Evolutionary conservation across 2,888 invertebrate genomes (phyloP).

Genomic region (Nymphalis urticae): DNA sequence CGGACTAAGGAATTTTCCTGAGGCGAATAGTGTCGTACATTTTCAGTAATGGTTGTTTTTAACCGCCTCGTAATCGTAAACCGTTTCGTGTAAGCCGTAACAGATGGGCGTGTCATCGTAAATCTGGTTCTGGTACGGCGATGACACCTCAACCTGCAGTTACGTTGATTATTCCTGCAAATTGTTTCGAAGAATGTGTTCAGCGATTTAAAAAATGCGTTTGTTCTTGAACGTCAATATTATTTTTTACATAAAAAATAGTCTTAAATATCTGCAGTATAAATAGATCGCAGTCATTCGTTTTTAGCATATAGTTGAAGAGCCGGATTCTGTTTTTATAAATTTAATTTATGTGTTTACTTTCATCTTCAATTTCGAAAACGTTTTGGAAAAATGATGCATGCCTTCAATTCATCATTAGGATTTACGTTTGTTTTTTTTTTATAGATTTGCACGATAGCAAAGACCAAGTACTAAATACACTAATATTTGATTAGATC

Average conservation of each 20-base stretch:
- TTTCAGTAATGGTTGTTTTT: conserved; percentile 40
- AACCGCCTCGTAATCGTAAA: conserved; percentile 43
- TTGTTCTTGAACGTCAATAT: background rate
- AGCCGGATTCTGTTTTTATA: background rate
- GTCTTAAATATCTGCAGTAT: no score
- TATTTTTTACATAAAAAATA: background rate
- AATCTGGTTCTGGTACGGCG: conserved; percentile 32
- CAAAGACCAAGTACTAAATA: no score
- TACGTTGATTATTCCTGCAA: conserved; percentile 27
- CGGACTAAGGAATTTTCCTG: conserved; percentile 20
- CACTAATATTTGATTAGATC: no score
- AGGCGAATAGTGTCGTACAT: conserved; percentile 30
- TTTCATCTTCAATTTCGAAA: no score
- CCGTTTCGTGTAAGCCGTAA: conserved; percentile 37
- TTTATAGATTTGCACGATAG: no score
- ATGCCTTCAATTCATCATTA: no score
- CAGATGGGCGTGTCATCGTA: conserved; percentile 37
- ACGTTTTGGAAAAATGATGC: no score
- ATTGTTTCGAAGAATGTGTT: conserved; percentile 23
- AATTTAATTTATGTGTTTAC: background rate
- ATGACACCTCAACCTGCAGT: conserved; percentile 28
- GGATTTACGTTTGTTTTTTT: no score
- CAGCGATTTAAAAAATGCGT: background rate
- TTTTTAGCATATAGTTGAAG: background rate
- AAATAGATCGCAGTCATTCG: no score